Evolutionary conservation across 53 echinoderm and acorn worm species (phyloP), one percentile per base, ranked within the genome.

Genomic region (Actinopyga echinites): DNA sequence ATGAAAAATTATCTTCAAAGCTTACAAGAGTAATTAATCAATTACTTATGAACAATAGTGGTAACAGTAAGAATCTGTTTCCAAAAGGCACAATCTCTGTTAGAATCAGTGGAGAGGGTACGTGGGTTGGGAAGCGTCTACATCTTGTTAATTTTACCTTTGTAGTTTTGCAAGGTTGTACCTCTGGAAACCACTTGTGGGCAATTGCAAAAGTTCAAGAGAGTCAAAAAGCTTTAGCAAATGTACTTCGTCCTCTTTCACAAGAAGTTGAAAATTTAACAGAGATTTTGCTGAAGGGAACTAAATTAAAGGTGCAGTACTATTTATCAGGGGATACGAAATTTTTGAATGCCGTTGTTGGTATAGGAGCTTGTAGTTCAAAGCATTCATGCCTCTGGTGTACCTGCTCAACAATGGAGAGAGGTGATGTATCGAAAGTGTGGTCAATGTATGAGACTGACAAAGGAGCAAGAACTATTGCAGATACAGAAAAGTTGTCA

Each of bases 121-220:
- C 30, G 30, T 64, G 65, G 65, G 65, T 64, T 24, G 65, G 65
- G 65, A 64, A 64, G 32, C 32, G 30, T 8, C 30, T 64, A 8
- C 65, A 64, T 64, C 65, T 64, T 8, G 65, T 64, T 30, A 30
- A 64, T 64, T 64, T 64, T 30, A 64, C 65, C 65, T 64, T 64
- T 65, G 65, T 65, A 10, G 65, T 65, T 9, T 65, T 26, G 21
- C 56, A 15, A 1, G 56, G 56, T 15, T 1, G 21, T 55, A 55
- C 56, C 15, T 60, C 60, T 60, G 31, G 31, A 65, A 29, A 31
- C 2, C 31, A 65, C 30, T 30, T 65, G 29, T 65, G 33, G 65
- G 31, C 65, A 65, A 65, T 31, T 65, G 33, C 33, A 6, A 65
- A 30, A 30, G 31, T 65, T 31, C 33, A 31, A 2, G 65, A 65